Conservation (phyloP, 2,113 vertebrate species). For the Dolichallabes microphthalmus region DNA sequence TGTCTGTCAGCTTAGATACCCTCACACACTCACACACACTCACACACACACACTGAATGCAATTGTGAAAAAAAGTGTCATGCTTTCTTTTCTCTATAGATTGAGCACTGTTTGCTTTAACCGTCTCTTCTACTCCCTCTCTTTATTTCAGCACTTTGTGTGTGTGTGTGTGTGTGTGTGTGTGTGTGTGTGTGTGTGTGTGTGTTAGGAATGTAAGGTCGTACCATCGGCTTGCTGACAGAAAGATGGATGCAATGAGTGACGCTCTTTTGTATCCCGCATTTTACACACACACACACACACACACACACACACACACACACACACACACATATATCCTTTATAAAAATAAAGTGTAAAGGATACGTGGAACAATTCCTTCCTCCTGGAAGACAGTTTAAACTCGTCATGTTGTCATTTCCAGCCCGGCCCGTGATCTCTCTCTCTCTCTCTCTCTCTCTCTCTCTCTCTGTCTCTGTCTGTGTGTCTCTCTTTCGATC, state of each 20-base stretch:
- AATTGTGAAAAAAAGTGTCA: not conserved
- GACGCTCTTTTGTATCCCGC: conserved; percentile 69
- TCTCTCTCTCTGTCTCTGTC: not conserved
- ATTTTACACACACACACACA: conserved; percentile 52
- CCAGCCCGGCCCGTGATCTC: conserved; percentile 22
- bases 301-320: conserved; percentile 45
- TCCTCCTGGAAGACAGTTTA: conserved; percentile 59
- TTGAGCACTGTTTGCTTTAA: conserved; percentile 59
- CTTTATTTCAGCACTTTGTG: conserved; percentile 38
- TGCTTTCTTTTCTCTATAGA: conserved; percentile 55
- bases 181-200: conserved; percentile 54
- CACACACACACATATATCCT: conserved; percentile 37
- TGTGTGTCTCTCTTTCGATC: not conserved
- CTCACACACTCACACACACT: not conserved
- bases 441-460: conserved; percentile 12
- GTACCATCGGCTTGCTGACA: conserved; percentile 63
- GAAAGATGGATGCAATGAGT: conserved; percentile 72
- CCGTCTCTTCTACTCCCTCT: conserved; percentile 27
- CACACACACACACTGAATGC: not conserved
- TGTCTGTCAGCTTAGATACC: not conserved
- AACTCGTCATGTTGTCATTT: conserved; percentile 62
- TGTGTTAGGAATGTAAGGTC: conserved; percentile 61
- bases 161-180: conserved; percentile 8
- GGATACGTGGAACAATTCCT: conserved; percentile 69
- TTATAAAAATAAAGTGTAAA: conserved; percentile 62